Conservation (phyloP, 2,113 vertebrate species). For the Propithecus coquereli region DNA sequence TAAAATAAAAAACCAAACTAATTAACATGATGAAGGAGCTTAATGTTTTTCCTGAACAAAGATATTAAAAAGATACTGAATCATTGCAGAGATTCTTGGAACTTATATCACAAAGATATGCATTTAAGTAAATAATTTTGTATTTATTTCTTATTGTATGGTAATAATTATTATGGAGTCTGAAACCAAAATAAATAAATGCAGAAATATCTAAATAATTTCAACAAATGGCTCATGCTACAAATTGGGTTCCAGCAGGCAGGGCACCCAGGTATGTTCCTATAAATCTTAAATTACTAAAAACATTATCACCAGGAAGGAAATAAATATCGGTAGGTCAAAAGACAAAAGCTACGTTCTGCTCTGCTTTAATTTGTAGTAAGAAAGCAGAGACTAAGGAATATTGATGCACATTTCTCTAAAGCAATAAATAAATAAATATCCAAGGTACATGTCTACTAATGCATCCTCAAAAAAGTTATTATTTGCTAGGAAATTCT, state of each 20-base stretch:
- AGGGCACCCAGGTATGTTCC: neutral
- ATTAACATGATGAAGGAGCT: neutral
- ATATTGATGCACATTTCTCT: neutral
- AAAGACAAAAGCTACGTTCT: neutral
- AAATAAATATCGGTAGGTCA: neutral
- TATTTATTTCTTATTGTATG: neutral
- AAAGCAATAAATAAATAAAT: neutral
- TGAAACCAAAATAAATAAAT: neutral
- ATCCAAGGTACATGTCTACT: neutral
- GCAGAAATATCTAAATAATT: neutral
- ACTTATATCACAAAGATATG: neutral
- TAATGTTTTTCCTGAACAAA: neutral
- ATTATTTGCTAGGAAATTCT: neutral
- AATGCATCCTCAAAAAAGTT: neutral
- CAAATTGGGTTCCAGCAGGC: neutral
- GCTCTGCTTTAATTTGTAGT: neutral
- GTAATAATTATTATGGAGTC: neutral
- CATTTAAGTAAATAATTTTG: neutral
- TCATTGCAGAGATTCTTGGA: neutral
- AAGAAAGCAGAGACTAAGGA: neutral
- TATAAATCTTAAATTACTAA: neutral
- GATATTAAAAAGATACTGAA: neutral
- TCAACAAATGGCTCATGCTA: neutral
- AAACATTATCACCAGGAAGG: conserved; percentile 2
- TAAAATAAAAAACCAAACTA: neutral